Conservation (phyloP, 2,888 invertebrate species). For the Thereva unica region DNA sequence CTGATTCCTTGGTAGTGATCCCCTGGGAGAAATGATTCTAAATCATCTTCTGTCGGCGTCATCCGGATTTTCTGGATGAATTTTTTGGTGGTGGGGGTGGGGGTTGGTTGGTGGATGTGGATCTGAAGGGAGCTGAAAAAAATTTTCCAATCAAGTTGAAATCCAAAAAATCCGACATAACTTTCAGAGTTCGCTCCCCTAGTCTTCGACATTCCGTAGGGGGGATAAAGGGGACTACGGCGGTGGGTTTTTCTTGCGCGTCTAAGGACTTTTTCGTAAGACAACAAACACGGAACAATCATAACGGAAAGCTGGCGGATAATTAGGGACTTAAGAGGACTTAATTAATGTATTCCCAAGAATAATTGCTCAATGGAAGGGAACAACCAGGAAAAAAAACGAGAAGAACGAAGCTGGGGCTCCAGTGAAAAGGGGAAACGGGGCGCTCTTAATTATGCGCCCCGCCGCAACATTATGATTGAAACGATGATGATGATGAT, state of each 20-base stretch:
- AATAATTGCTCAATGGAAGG: constrained; percentile 31
- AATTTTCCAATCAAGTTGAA: constrained; percentile 33
- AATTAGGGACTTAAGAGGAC: constrained; percentile 35
- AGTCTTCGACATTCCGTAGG: background rate
- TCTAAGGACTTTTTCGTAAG: constrained; percentile 6
- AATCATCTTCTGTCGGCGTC: constrained; percentile 17
- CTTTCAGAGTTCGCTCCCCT: no score
- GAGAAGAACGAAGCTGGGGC: constrained; percentile 11
- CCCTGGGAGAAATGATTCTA: constrained; percentile 31
- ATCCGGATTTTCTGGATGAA: constrained; percentile 15
- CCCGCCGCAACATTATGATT: constrained; percentile 26
- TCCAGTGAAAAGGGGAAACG: background rate
- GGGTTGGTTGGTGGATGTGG: background rate
- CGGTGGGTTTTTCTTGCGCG: background rate
- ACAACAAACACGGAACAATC: constrained; percentile 35
- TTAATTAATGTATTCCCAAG: constrained; percentile 33
- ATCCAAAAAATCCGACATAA: constrained; percentile 9
- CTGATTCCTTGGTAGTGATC: constrained; percentile 6
- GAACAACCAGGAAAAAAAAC: background rate
- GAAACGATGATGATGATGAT: constrained; percentile 25
- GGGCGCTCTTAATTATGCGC: constrained; percentile 26
- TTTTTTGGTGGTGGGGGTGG: no score
- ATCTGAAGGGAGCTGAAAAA: background rate
- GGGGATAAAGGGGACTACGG: background rate
- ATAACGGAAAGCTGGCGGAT: constrained; percentile 32